Evolutionary conservation across 2,797 vertebrate genomes (phyloP), one percentile per base, ranked within the genome.

Genomic region (Spondyliosoma cantharus): DNA sequence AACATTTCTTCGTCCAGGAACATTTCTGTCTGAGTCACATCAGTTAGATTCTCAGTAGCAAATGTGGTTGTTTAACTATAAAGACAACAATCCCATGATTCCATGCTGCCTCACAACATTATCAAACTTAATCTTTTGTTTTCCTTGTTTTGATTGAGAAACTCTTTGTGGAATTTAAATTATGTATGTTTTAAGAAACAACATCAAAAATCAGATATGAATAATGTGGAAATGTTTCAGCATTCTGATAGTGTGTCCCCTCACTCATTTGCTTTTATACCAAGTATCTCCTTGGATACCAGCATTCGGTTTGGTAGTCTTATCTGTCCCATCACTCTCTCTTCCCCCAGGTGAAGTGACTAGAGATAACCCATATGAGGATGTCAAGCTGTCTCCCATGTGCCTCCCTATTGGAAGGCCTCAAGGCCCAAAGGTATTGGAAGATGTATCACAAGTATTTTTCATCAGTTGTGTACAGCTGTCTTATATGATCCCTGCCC

Each of bases 301-400:
- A 22, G 8, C 15, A 50, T 16, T 15, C 17, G 27, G 7, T 46
- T 16, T 61, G n/a, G 14, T 71, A 46, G 32, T 80, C 20, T 86
- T n/a, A 76, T 75, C 61, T n/a, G 53, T 74, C 52, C 20, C 61
- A 29, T 79, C 29, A 53, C 56, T 59, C 42, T 63, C 5, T 64
- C 12, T n/a, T 46, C 49, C 45, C 29, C 45, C 90, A 95, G 91
- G 92, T 96, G 97, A 96, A 70, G 92, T 93, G 69, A 78, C 86
- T 70, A 96, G 95, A 87, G 96, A 97, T 78, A 96, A 95, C 88
- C 93, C 94, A 4, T 99, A 98, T 78, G 97, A 98, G 90, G 96
- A 97, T 82, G 94, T 97, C 56, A 94, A 95, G 87, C 89, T 91
- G 1, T 92, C 96, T 45, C 93, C 97, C 20, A 90, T 94, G 86